phyloP scores from a whole-genome alignment of 2,797 vertebrate species.

The Brachyrhaphis roseni region DNA sequence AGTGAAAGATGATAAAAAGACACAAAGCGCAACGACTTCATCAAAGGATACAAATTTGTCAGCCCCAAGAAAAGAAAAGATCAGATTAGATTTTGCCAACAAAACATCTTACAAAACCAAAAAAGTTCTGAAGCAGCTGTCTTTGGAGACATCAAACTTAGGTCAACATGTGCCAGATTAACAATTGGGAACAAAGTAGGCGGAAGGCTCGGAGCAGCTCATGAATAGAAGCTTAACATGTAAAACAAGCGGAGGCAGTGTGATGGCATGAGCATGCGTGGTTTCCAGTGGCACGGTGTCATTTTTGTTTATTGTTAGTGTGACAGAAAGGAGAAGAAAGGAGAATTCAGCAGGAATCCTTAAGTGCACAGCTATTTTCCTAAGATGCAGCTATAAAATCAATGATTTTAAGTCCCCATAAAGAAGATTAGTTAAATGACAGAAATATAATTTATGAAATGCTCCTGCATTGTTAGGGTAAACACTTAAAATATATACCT shows the following conservation, averaged over 20 bases:
- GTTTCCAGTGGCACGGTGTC: neutral
- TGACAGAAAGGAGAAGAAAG: constrained; percentile 6
- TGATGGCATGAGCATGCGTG: neutral
- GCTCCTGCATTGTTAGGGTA: neutral
- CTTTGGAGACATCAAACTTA: constrained; percentile 1
- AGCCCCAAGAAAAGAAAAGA: neutral
- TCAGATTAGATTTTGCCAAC: neutral
- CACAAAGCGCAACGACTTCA: neutral
- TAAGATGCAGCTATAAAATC: neutral
- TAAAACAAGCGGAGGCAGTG: neutral
- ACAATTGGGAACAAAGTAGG: neutral
- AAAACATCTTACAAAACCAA: neutral
- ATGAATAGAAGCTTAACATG: constrained; percentile 1
- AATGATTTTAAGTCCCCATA: neutral
- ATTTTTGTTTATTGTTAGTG: constrained; percentile 13
- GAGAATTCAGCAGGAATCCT: neutral
- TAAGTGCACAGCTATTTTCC: neutral
- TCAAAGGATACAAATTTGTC: neutral
- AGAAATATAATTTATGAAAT: neutral
- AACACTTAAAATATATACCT: neutral
- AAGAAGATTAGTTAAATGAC: neutral
- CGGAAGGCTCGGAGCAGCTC: neutral
- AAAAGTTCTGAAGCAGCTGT: neutral
- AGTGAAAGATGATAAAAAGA: neutral
- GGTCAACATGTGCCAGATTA: neutral